These are phyloP conservation scores for Drosophila borborema DNA, from an alignment of 2,888 invertebrate genomes.

Conservation along the genomic window DNA sequence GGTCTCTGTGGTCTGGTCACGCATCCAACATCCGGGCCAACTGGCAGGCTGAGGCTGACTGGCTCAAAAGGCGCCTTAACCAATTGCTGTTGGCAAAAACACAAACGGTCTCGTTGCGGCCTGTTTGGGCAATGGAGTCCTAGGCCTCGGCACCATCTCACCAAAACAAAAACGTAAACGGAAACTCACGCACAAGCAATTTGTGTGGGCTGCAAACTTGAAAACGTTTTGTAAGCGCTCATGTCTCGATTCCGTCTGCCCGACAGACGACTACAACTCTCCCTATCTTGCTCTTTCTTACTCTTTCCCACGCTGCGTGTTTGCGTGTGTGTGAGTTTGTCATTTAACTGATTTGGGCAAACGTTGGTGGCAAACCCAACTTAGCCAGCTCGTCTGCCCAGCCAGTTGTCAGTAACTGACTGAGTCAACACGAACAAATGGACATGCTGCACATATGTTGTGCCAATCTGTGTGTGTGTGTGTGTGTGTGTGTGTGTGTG, in stretches of 20 bases:
- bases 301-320: slow-evolving; percentile 7
- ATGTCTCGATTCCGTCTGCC: slow-evolving; percentile 48
- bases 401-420: slow-evolving; percentile 40
- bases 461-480: not conserved
- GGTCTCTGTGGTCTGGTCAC: slow-evolving; percentile 32
- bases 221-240: slow-evolving; percentile 51
- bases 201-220: slow-evolving; percentile 51
- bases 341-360: slow-evolving; percentile 54
- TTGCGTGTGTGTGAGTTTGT: slow-evolving; percentile 32
- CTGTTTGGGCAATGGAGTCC: slow-evolving; percentile 33
- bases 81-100: slow-evolving; percentile 48
- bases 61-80: slow-evolving; percentile 34
- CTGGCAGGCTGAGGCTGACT: slow-evolving; percentile 5
- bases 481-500: no score
- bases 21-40: slow-evolving; percentile 29
- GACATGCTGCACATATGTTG: slow-evolving; percentile 41
- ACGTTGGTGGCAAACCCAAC: slow-evolving; percentile 24
- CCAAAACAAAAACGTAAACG: slow-evolving; percentile 33
- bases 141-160: slow-evolving; percentile 5
- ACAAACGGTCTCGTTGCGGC: slow-evolving; percentile 46
- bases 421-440: slow-evolving; percentile 44
- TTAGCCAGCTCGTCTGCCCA: slow-evolving; percentile 30
- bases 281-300: not conserved
- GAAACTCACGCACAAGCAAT: slow-evolving; percentile 55
- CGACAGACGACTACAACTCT: not conserved